Evolutionary conservation across 2,797 vertebrate genomes (phyloP), one percentile per base, ranked within the genome.

Genomic region (Eutrigla gurnardus): DNA sequence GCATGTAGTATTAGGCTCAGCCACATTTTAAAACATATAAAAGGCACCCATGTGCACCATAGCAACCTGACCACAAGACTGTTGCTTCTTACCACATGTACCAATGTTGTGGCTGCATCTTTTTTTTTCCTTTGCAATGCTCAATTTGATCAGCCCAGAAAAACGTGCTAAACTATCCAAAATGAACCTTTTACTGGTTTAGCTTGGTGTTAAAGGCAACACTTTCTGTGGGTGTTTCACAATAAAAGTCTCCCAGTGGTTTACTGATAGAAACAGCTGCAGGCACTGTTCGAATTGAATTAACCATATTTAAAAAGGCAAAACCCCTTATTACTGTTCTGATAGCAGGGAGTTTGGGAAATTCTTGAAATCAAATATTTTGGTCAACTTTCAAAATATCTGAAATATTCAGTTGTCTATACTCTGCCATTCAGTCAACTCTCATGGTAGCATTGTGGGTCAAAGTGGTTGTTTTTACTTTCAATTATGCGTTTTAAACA

Each of bases 251-350:
- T 3, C 12, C 13, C 42, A 12, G 42, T 43, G 42, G 42, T 43
- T 43, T 45, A 5, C 60, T 64, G 53, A 49, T 40, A 36, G 70
- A 65, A 61, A 61, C 63, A 65, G 45, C 62, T 65, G 42, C 54
- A 59, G 47, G 39, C 45, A 75, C 49, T 47, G 57, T 47, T 54
- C 7, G 53, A 46, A 67, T 33, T n/a, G 33, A 54, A 67, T 35
- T 7, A 54, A 61, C 15, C 3, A 11, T 18, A 67, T 61, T 61
- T 67, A 39, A 45, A n/a, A 40, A 12, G 17, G 32, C 32, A 17
- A 65, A 46, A 25, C 7, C n/a, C 53, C 0, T 36, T 5, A 35
- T 54, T 54, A 18, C 18, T 11, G 3, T 35, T 14, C 17, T 58
- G 45, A 46, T 50, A 14, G 6, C 39, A 25, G 7, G 39, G 25